A percentile compares a stretch with the other conserved stretches of the same genome.
phyloP scores from a whole-genome alignment of 2,888 invertebrate species.

The Axea sp. region DNA sequence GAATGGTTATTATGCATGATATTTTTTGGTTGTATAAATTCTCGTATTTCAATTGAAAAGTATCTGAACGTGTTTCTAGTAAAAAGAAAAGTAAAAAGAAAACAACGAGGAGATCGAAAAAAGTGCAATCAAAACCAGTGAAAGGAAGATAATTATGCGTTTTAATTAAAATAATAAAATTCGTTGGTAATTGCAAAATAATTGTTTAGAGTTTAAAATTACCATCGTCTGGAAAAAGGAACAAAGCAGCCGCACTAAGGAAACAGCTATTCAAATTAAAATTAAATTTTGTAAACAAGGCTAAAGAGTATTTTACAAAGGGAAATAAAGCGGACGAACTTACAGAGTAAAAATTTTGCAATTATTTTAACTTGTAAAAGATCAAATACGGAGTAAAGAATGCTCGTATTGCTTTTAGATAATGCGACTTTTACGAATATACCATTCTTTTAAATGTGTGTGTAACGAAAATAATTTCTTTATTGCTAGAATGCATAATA shows the following conservation, averaged over 20 bases:
- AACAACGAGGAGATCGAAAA: too few relatives aligned
- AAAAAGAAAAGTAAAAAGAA: constrained; percentile 1
- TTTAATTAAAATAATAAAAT: constrained; percentile 17
- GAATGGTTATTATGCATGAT: too few relatives aligned
- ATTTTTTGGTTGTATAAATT: too few relatives aligned
- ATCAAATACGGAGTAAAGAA: neutral
- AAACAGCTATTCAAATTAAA: constrained; percentile 11
- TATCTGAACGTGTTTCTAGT: too few relatives aligned
- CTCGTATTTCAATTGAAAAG: too few relatives aligned
- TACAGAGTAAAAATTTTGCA: constrained; percentile 13
- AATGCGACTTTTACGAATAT: too few relatives aligned
- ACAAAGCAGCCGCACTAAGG: neutral
- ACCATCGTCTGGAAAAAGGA: neutral
- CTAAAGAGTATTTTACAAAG: too few relatives aligned
- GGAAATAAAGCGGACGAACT: neutral
- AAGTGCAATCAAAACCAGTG: too few relatives aligned
- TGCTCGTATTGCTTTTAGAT: neutral
- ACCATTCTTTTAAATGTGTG: too few relatives aligned
- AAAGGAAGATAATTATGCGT: too few relatives aligned
- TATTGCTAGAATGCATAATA: too few relatives aligned
- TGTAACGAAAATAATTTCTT: too few relatives aligned
- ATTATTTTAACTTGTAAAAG: constrained; percentile 5
- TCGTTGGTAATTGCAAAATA: constrained; percentile 3
- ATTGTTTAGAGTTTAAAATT: neutral
- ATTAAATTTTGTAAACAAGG: neutral